phyloP scores from a whole-genome alignment of 2,888 invertebrate species.

The Phania funesta region DNA sequence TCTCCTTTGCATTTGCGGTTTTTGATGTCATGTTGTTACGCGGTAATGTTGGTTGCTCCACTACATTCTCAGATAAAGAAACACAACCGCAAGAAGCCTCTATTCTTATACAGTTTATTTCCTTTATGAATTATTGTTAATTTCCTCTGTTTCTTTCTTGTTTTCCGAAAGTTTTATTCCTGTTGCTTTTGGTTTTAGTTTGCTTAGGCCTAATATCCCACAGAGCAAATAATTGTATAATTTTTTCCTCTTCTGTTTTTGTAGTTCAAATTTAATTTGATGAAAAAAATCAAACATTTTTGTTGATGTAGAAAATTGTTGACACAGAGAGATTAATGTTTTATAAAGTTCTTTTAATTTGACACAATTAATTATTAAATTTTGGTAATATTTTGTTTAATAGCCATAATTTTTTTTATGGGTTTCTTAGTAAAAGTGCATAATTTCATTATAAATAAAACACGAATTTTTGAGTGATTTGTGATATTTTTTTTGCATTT shows the following conservation, averaged over 20 bases:
- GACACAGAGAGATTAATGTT: not conserved
- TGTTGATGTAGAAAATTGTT: too few relatives aligned
- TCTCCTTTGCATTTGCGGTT: conserved; percentile 37
- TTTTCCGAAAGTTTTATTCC: not conserved
- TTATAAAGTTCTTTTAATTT: not conserved
- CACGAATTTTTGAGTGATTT: too few relatives aligned
- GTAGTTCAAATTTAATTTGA: conserved; percentile 32
- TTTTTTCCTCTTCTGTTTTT: too few relatives aligned
- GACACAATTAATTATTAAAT: not conserved
- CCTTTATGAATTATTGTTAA: conserved; percentile 45
- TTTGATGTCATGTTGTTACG: conserved; percentile 59
- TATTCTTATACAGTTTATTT: not conserved
- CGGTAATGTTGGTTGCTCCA: conserved; percentile 39
- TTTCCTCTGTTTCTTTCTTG: conserved; percentile 7
- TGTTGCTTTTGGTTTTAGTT: not conserved
- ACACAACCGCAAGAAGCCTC: not conserved
- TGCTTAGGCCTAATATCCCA: conserved; percentile 33
- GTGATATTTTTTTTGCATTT: too few relatives aligned
- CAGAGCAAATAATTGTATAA: conserved; percentile 56
- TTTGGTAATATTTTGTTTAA: too few relatives aligned
- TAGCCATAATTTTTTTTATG: too few relatives aligned
- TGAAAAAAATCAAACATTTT: not conserved
- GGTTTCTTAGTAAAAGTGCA: too few relatives aligned
- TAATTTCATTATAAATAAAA: too few relatives aligned
- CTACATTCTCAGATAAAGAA: not conserved